Conservation (phyloP, 2,888 invertebrate genomes). For the Bellardia bayeri region DNA sequence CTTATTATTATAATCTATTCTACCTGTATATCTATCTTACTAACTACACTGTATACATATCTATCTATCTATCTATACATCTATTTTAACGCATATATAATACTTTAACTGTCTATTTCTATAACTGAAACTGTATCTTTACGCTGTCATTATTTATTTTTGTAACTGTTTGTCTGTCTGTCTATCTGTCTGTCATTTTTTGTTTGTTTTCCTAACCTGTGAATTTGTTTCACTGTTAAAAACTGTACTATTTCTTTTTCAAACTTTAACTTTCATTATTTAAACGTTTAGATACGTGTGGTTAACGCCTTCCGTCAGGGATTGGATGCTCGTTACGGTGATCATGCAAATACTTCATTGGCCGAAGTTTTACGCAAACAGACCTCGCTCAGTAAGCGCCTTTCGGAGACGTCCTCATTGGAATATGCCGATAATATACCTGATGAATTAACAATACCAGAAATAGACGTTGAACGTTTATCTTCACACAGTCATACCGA, state of each 20-base stretch:
- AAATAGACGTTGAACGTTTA: conserved; percentile 96
- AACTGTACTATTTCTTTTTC: conserved; percentile 53
- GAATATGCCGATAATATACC: conserved; percentile 96
- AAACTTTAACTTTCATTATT: conserved; percentile 61
- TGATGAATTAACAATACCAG: conserved; percentile 94
- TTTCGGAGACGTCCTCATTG: conserved; percentile 95
- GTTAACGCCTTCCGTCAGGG: conserved; percentile 99
- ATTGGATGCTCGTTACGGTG: conserved; percentile 96
- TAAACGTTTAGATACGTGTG: conserved; percentile 95
- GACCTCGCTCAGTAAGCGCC: conserved; percentile 95
- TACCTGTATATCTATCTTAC: neutral
- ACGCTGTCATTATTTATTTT: conserved; percentile 67
- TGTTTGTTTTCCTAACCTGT: conserved; percentile 46
- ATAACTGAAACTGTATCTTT: conserved; percentile 79
- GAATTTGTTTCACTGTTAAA: conserved; percentile 59
- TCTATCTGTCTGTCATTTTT: neutral
- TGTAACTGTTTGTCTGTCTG: conserved; percentile 69
- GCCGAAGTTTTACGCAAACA: conserved; percentile 97
- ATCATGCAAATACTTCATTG: conserved; percentile 95
- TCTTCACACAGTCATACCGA: conserved; percentile 97
- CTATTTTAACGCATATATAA: neutral
- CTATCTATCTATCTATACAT: neutral
- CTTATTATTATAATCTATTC: neutral
- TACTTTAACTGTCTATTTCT: conserved; percentile 73
- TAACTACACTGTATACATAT: conserved; percentile 2